Evolutionary conservation across 2,797 vertebrate species (phyloP).

Genomic region (Danio kyathit): DNA sequence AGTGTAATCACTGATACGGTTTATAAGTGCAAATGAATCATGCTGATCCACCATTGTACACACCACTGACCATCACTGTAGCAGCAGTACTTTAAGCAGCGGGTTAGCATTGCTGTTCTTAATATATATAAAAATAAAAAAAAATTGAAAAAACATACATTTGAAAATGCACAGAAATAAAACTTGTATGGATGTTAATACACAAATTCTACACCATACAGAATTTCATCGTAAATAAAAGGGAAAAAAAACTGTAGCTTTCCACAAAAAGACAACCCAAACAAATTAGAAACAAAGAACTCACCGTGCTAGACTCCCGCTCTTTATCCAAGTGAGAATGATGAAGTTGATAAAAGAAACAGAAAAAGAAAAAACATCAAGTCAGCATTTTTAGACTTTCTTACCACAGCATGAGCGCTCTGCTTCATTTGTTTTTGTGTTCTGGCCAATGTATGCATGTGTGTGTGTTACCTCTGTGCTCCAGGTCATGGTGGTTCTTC

Average conservation of each 20-base stretch:
- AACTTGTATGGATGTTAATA: not conserved
- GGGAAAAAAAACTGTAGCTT: not conserved
- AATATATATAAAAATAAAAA: no score
- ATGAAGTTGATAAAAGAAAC: slow-evolving; percentile 61
- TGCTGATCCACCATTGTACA: not conserved
- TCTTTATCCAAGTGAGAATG: slow-evolving; percentile 81
- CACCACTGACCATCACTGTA: not conserved
- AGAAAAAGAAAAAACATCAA: slow-evolving; percentile 73
- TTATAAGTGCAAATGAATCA: not conserved
- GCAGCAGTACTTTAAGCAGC: not conserved
- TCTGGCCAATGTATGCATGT: not conserved
- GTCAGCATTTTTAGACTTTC: slow-evolving; percentile 64
- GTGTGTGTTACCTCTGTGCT: slow-evolving; percentile 88
- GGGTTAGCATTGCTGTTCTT: no score
- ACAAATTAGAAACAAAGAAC: slow-evolving; percentile 63
- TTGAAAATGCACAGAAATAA: not conserved
- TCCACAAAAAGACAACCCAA: slow-evolving; percentile 7
- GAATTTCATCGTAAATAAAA: not conserved
- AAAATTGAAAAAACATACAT: not conserved
- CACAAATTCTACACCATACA: not conserved
- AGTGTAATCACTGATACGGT: no score
- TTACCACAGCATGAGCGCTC: not conserved
- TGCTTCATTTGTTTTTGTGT: not conserved
- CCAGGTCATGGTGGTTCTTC: slow-evolving; percentile 96
- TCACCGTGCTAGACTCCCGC: slow-evolving; percentile 93